Evolutionary conservation across 1,140 invertebrate species (phyloP), one percentile per base, ranked within the genome.

Genomic region (Scaptomyza graminum): DNA sequence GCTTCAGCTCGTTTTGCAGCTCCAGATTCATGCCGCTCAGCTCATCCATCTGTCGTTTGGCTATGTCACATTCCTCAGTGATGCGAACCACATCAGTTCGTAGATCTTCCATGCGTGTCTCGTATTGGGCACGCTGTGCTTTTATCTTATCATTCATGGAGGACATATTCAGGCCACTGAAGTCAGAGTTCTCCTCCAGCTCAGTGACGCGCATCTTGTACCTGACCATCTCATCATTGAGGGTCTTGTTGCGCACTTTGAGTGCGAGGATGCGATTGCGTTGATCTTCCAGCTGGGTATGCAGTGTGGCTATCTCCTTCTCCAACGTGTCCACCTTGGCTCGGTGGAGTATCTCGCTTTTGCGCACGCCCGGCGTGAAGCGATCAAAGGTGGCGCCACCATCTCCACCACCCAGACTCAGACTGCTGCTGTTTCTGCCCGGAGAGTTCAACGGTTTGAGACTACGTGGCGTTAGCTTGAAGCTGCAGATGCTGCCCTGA

Each of bases 281-380:
- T 15, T 89, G 80, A 5, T 91, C 93, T 22, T 92, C 91, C 63
- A 93, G 90, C 56, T 93, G 92, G 12, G 76, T 68, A 80, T 92
- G 93, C 1, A 93, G 61, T 1, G n/a, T 31, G 12, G 91, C 80
- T 0, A 94, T 92, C 57, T 94, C 92, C 67, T 93, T 93, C 56
- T 93, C 92, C 68, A 94, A 92, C 6, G 90, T 83, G 71, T 95
- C 95, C 16, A 93, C 87, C 51, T 94, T 93, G 66, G 92, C 92
- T 15, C 94, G 91, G 46, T 93, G 77, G 76, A 93, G 47, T 28
- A 89, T 77, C 51, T 91, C 90, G 34, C 71, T 90, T 25, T 85
- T 91, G 1, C 90, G 90, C 2, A 91, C 90, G 0, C 78, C 76
- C 5, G 80, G 90, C 5, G 81, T 77, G 9, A 79, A 90, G n/a